Evolutionary conservation across 2,888 invertebrate species (phyloP), one percentile per base, ranked within the genome.

Genomic region (Tethea ocularis): DNA sequence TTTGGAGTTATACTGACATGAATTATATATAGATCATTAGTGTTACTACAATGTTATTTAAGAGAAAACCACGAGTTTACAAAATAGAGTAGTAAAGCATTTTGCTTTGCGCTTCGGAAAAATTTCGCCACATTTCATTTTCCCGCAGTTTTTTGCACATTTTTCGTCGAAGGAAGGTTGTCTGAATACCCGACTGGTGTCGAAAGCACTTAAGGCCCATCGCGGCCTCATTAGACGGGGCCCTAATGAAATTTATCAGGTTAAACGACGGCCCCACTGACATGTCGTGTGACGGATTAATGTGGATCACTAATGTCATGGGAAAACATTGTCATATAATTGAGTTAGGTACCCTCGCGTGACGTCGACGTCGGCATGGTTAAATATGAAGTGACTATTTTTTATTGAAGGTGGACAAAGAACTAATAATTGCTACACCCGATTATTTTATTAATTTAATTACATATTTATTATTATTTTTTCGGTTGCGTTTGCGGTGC

Each of bases 201-300:
- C 72, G 62, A 61, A 68, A 75, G 71, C 75, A 77, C 75, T 75
- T 66, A 33, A 62, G 53, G 60, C 52, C 58, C 26, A 62, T 57
- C 59, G 60, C 54, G 38, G 62, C 61, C 68, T 71, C 70, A 70
- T 77, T 75, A 72, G 70, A 67, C 60, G 58, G 59, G 62, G 67
- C 36, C 17, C 61, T 77, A 77, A 77, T 77, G 64, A 68, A 71
- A 71, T 73, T 77, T 77, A 67, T 71, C 76, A 67, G 66, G 68
- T 65, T 60, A 57, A 54, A 20, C 54, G 33, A 33, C 20, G 22
- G 63, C 59, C 58, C 20, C 7, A 62, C 59, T 57, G 74, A 66
- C 67, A 26, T 53, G 52, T 61, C 56, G 64, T 61, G 61, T 66
- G 72, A 65, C 68, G 72, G 68, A 68, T 69, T 76, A 36, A 55